Evolutionary conservation across 2,797 vertebrate genomes (phyloP).

Genomic region (Pantherophis alleghaniensis): DNA sequence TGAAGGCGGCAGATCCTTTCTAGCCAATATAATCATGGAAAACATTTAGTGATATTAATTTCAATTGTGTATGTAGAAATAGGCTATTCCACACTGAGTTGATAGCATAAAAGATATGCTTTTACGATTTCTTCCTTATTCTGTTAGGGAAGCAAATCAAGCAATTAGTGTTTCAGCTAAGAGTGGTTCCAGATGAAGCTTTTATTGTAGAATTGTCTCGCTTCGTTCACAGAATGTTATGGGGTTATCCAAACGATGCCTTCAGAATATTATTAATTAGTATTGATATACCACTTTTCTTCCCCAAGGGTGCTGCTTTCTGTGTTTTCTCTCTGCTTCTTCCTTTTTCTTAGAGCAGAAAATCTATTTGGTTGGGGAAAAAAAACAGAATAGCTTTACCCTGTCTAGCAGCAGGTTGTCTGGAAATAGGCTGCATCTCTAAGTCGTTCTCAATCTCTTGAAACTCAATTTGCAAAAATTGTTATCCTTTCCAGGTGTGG

Average conservation of each 20-base stretch:
- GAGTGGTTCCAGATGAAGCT: background rate
- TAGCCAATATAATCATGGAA: conserved; percentile 64
- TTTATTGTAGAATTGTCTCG: background rate
- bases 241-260: background rate
- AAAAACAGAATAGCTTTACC: background rate
- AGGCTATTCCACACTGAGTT: conserved; percentile 49
- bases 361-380: background rate
- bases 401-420: background rate
- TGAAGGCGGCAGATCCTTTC: conserved; percentile 65
- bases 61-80: conserved; percentile 48
- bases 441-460: background rate
- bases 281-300: background rate
- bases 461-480: background rate
- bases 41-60: conserved; percentile 51
- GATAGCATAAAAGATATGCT: conserved; percentile 35
- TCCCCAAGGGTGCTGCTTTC: background rate
- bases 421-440: background rate
- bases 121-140: conserved; percentile 10
- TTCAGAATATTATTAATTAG: background rate
- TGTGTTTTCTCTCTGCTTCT: background rate
- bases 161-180: background rate
- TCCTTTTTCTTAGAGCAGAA: background rate
- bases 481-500: background rate
- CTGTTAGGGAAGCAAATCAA: background rate
- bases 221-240: background rate